Evolutionary conservation across 2,888 invertebrate genomes (phyloP).

Genomic region (Miltochrista miniata): DNA sequence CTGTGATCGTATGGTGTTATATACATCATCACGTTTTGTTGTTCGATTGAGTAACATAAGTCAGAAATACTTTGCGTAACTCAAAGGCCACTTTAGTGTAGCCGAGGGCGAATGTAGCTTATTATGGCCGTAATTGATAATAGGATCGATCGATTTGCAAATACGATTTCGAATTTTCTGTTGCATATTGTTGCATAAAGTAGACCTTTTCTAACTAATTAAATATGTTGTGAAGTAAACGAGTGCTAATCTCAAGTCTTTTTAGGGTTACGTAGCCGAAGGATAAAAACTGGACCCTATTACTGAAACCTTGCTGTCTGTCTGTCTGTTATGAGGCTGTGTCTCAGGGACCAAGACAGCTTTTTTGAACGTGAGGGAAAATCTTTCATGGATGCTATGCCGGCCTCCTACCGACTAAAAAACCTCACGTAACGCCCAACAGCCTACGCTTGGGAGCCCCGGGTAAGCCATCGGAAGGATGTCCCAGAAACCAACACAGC

Average conservation of each 20-base stretch:
- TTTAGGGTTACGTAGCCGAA: no score
- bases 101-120: slow-evolving; percentile 15
- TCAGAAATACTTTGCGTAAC: slow-evolving; percentile 27
- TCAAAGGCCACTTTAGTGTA: slow-evolving; percentile 14
- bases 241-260: not conserved
- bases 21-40: slow-evolving; percentile 14
- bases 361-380: no score
- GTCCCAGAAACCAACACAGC: no score
- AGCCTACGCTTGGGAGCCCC: no score
- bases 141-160: slow-evolving; percentile 8
- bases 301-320: no score
- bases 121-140: slow-evolving; percentile 19
- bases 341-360: no score
- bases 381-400: no score
- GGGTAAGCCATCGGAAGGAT: no score
- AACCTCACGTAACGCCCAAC: no score
- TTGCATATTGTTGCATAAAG: not conserved
- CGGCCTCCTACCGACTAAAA: no score
- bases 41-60: slow-evolving; percentile 18
- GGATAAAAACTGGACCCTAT: no score
- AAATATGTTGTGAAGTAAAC: not conserved
- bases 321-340: no score
- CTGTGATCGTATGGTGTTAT: slow-evolving; percentile 7
- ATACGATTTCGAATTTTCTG: not conserved
- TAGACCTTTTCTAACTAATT: not conserved